These are phyloP conservation scores for Oegoconia quadripuncta DNA, from an alignment of 2,888 invertebrate genomes.

Conservation along the genomic window DNA sequence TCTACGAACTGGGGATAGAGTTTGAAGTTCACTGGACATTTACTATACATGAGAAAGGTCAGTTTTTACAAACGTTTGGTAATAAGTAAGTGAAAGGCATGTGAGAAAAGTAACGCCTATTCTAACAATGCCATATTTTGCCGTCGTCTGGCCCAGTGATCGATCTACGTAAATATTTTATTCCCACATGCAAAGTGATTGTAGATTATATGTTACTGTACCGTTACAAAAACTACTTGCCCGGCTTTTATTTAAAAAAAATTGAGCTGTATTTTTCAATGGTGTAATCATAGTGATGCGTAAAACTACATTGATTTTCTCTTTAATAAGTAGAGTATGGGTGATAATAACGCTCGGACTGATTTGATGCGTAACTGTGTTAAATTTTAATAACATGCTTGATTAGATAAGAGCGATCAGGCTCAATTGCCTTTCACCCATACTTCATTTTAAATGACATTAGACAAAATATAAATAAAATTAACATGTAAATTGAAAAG, in stretches of 20 bases:
- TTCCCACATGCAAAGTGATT: slow-evolving; percentile 54
- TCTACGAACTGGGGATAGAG: slow-evolving; percentile 31
- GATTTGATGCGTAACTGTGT: no score
- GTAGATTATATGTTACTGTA: slow-evolving; percentile 31
- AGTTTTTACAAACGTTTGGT: slow-evolving; percentile 44
- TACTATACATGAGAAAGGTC: background rate
- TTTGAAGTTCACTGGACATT: slow-evolving; percentile 26
- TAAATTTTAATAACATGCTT: no score
- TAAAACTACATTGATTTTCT: no score
- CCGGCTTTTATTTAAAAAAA: background rate
- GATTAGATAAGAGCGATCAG: no score
- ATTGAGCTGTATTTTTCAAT: background rate
- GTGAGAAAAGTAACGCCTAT: slow-evolving; percentile 74
- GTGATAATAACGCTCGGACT: no score
- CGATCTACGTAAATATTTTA: slow-evolving; percentile 72
- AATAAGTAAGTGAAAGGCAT: slow-evolving; percentile 74
- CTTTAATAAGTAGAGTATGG: no score
- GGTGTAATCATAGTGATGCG: background rate
- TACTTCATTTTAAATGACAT: no score
- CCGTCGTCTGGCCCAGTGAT: slow-evolving; percentile 67
- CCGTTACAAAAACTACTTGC: background rate
- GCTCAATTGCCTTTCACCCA: no score
- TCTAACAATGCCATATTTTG: slow-evolving; percentile 73
- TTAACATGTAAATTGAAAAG: no score
- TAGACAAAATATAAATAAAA: no score